Percentiles rank a stretch among this genome's conserved stretches.
Evolutionary conservation across 1,140 invertebrate genomes (phyloP).

Genomic region (Drosophila pseudoobscura): DNA sequence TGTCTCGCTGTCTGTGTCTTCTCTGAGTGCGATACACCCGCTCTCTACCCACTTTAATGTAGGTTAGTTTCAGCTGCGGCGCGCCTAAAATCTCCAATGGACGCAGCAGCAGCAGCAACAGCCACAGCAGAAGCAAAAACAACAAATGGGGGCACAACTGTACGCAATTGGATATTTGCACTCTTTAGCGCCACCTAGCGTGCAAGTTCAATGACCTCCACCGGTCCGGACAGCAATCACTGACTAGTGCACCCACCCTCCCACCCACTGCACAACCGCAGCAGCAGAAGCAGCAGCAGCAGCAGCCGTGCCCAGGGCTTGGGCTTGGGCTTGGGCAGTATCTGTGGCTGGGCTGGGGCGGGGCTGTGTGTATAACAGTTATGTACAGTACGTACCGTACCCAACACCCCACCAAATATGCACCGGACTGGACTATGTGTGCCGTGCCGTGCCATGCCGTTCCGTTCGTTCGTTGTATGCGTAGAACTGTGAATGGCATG

Average conservation of each 20-base stretch:
- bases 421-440: slow-evolving; percentile 13
- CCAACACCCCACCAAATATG: neutral
- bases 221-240: slow-evolving; percentile 51
- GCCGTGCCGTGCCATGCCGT: slow-evolving; percentile 38
- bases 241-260: slow-evolving; percentile 52
- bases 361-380: slow-evolving; percentile 3
- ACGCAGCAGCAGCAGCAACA: neutral
- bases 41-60: slow-evolving; percentile 64
- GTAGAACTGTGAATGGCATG: slow-evolving; percentile 53
- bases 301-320: neutral
- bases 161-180: slow-evolving; percentile 74
- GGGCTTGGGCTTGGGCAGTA: slow-evolving; percentile 37
- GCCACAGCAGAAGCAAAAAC: slow-evolving; percentile 34
- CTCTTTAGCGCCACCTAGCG: slow-evolving; percentile 72
- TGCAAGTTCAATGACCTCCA: slow-evolving; percentile 75
- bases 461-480: slow-evolving; percentile 16
- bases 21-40: slow-evolving; percentile 19
- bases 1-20: slow-evolving; percentile 34
- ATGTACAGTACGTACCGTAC: too few species aligned
- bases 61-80: slow-evolving; percentile 69
- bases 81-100: slow-evolving; percentile 41
- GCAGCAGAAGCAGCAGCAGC: slow-evolving; percentile 2
- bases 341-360: slow-evolving; percentile 31
- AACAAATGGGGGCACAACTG: slow-evolving; percentile 54
- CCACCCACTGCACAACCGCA: slow-evolving; percentile 15